Evolutionary conservation across 2,113 vertebrate species (phyloP).

Genomic region (Promerops cafer): DNA sequence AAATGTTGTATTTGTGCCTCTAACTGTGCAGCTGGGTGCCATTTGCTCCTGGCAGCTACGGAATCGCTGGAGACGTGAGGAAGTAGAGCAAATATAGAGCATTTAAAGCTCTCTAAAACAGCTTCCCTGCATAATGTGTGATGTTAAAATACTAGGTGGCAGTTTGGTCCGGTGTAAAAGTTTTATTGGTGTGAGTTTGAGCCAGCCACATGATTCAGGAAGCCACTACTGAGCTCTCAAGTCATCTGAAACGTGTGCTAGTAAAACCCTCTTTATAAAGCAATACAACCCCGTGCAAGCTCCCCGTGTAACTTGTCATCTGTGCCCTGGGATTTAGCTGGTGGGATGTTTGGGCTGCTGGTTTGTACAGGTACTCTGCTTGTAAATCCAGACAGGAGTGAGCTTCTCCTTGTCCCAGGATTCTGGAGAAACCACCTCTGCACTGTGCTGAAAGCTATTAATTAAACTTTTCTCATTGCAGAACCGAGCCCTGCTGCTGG

Average conservation of each 20-base stretch:
- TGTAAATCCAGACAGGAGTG: neutral
- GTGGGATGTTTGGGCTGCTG: neutral
- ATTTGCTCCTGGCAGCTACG: neutral
- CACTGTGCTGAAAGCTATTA: neutral
- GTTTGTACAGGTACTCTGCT: neutral
- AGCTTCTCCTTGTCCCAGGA: neutral
- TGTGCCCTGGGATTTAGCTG: neutral
- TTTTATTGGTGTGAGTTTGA: conserved; percentile 6
- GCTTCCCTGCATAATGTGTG: neutral
- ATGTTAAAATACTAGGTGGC: conserved; percentile 27
- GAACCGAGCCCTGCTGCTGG: neutral
- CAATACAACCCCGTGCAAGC: neutral
- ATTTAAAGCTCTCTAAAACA: neutral
- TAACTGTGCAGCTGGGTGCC: neutral
- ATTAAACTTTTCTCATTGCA: neutral
- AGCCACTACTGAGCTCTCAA: neutral
- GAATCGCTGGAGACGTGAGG: neutral
- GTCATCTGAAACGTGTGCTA: neutral
- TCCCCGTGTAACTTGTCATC: neutral
- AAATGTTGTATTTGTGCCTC: neutral
- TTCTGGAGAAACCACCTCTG: neutral
- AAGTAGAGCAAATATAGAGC: neutral
- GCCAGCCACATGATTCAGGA: neutral
- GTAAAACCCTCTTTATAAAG: conserved; percentile 2
- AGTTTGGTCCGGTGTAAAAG: neutral